Evolutionary conservation across 2,797 vertebrate species (phyloP).

Genomic region (Decapterus maruadsi): DNA sequence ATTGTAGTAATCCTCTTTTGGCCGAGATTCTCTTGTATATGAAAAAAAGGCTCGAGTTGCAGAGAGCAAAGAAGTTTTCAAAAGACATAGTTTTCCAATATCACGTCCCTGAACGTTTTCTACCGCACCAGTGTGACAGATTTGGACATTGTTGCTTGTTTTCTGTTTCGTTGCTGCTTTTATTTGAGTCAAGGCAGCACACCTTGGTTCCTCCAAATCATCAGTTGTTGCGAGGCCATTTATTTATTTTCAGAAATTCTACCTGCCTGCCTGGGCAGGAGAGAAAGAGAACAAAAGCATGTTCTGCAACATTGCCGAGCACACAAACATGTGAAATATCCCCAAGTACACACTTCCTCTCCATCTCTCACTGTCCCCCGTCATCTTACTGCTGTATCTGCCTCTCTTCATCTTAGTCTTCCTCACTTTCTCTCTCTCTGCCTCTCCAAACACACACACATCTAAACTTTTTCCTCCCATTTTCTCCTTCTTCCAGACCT

Average conservation of each 20-base stretch:
- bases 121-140: neutral
- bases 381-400: slow-evolving; percentile 32
- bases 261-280: slow-evolving; percentile 8
- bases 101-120: neutral
- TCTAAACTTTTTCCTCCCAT: slow-evolving; percentile 1
- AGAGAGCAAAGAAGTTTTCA: neutral
- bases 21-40: slow-evolving; percentile 3
- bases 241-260: slow-evolving; percentile 48
- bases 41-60: neutral
- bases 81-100: slow-evolving; percentile 1
- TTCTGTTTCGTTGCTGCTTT: slow-evolving; percentile 27
- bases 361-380: slow-evolving; percentile 21
- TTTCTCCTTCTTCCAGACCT: slow-evolving; percentile 53
- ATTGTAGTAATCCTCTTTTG: slow-evolving; percentile 10
- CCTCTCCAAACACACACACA: slow-evolving; percentile 16
- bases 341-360: slow-evolving; percentile 15
- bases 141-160: slow-evolving; percentile 17
- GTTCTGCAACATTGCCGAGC: slow-evolving; percentile 34
- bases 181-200: slow-evolving; percentile 12
- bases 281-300: neutral
- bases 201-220: slow-evolving; percentile 31
- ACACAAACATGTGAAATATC: slow-evolving; percentile 60
- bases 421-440: slow-evolving; percentile 14
- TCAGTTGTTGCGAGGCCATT: slow-evolving; percentile 49
- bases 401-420: slow-evolving; percentile 36